A percentile compares a stretch with the other conserved stretches of the same genome.
These are phyloP conservation scores for Isotomurus palustris DNA, from an alignment of 2,888 invertebrate genomes.

Conservation along the genomic window DNA sequence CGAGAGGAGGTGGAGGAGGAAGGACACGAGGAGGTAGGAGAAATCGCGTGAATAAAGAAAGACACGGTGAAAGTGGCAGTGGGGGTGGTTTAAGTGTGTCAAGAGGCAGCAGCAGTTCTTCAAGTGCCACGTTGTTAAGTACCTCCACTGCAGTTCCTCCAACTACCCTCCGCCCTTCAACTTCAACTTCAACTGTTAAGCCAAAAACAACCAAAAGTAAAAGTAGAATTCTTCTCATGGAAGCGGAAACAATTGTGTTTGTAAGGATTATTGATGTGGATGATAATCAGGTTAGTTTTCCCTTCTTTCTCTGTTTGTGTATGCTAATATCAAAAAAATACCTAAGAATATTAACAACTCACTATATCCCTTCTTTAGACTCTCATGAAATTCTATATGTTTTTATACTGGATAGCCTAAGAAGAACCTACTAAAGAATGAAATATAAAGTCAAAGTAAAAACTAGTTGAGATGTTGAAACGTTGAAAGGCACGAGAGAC, in stretches of 20 bases:
- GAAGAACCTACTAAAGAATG: too few relatives aligned
- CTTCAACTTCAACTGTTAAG: conserved; percentile 14
- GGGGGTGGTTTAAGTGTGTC: conserved; percentile 10
- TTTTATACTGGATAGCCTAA: too few relatives aligned
- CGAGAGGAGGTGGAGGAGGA: not conserved
- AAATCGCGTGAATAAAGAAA: not conserved
- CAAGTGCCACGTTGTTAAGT: too few relatives aligned
- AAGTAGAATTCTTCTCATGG: conserved; percentile 9
- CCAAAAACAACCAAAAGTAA: conserved; percentile 10
- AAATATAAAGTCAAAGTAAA: too few relatives aligned
- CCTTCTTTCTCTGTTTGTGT: too few relatives aligned
- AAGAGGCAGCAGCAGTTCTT: not conserved
- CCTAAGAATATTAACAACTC: too few relatives aligned
- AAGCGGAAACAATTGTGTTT: conserved; percentile 38
- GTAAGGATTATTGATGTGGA: conserved; percentile 41
- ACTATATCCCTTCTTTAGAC: too few relatives aligned
- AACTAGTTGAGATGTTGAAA: too few relatives aligned
- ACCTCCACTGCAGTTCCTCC: not conserved
- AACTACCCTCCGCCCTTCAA: conserved; percentile 19
- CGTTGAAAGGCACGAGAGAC: too few relatives aligned
- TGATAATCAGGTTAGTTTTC: conserved; percentile 40
- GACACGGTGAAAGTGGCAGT: too few relatives aligned
- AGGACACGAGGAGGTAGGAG: not conserved
- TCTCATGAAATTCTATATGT: too few relatives aligned
- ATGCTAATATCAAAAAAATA: too few relatives aligned